Base-by-base conservation (phyloP, 2,113 vertebrate genomes). In the Grammomys surdaster region DNA sequence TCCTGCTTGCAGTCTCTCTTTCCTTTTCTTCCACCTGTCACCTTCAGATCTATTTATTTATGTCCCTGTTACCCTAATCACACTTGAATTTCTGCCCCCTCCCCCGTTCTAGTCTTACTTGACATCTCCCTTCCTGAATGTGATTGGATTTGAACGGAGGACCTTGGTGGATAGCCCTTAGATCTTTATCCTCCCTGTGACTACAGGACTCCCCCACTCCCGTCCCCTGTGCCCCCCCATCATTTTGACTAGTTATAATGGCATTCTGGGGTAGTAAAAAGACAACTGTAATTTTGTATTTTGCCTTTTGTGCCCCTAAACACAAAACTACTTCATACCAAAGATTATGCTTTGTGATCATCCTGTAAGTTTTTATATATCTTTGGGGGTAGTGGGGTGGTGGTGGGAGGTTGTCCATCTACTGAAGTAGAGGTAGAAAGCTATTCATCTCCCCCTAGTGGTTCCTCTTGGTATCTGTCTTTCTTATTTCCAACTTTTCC, bases 391-490 rank as follows among this genome's bases (percentile, higher is more conserved):
- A 40, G 22, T 58, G 22, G 22, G 65, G 31, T 1, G 4, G 10
- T 13, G n/a, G 3, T 14, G 76, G 51, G 20, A 20, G n/a, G 43
- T 40, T 48, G 73, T 91, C 31, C 51, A 8, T 58, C 20, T 65
- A 67, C 80, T 81, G 90, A 48, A 31, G 6, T 63, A 17, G 60
- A 95, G 76, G 51, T 69, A 94, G 48, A 90, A 93, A 95, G 95
- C 82, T 95, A 75, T 95, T 92, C 5, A 94, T 91, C 96, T 92
- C 97, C 97, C 93, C 77, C 94, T 97, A 87, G 97, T 97, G 97
- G 97, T 93, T 89, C 5, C 28, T 94, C 60, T 81, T 93, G 17
- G 67, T 43, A 33, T 84, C 72, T 93, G 31, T 48, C 60, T 87
- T 89, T 96, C 0, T 6, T 26, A 80, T 75, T 24, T 82, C 19